These are phyloP conservation scores for Etheostoma perlongum DNA, from an alignment of 2,797 vertebrate species.

Conservation along the genomic window DNA sequence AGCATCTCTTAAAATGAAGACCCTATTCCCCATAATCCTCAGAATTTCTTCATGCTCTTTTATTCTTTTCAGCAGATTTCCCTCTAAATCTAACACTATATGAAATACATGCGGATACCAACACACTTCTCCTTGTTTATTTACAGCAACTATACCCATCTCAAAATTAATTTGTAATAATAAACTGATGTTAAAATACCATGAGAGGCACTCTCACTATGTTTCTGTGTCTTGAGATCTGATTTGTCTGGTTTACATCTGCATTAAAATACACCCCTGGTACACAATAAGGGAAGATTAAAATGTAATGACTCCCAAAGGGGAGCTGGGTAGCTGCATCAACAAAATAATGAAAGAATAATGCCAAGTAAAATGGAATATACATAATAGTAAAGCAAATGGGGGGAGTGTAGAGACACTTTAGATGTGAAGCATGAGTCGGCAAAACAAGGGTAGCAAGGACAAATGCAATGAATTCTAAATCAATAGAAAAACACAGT, in stretches of 20 bases:
- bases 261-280: constrained; percentile 42
- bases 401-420: not conserved
- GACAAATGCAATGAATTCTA: not conserved
- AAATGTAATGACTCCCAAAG: constrained; percentile 49
- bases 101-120: not conserved
- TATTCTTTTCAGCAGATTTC: not conserved
- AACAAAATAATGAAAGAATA: constrained; percentile 39
- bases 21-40: not conserved
- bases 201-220: not conserved
- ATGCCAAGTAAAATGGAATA: constrained; percentile 15
- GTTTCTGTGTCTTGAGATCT: constrained; percentile 29
- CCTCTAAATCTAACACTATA: not conserved
- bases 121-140: constrained; percentile 5
- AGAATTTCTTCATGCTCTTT: too few relatives aligned
- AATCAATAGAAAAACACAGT: not conserved
- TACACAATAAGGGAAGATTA: constrained; percentile 40
- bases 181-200: constrained; percentile 15
- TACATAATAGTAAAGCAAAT: constrained; percentile 17
- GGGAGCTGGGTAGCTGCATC: constrained; percentile 12
- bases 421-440: constrained; percentile 17
- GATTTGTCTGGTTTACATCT: constrained; percentile 46
- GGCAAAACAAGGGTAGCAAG: not conserved
- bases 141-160: constrained; percentile 16
- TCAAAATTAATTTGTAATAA: constrained; percentile 32
- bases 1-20: not conserved